Base-by-base conservation (phyloP, 2,113 vertebrate species). In the Xenopus borealis region DNA sequence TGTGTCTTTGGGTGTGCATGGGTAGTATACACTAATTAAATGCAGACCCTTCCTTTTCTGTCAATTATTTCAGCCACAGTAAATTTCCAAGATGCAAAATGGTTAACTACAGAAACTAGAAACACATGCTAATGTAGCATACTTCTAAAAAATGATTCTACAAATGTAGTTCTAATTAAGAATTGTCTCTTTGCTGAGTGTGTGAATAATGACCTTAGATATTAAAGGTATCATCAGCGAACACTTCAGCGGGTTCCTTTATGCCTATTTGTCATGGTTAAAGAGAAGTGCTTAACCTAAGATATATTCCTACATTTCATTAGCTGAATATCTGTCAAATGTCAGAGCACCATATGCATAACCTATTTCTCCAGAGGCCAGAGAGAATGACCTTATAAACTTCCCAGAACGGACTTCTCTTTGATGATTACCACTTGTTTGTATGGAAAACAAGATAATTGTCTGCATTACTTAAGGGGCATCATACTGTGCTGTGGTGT, bases 401-500 rank as follows among this genome's bases (percentile, higher is more conserved):
- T 33, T 33, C 44, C 23, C 20, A n/a, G 58, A 62, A 19, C 23
- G 17, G 10, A 4, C 69, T 19, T 62, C 44, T 20, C 30, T 57
- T 58, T 70, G 69, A 62, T 46, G 57, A 50, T 12, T 30, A 46
- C 20, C 59, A 62, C 62, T 30, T 50, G 59, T 72, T 71, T 46
- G 45, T 71, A 62, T 33, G 40, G n/a, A 72, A 71, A 72, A 72
- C 59, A 72, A 72, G 70, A 62, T 62, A 63, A 63, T 72, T 72
- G 70, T 50, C 17, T 55, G 8, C 16, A 16, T 55, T 55, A n/a
- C 14, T 55, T 55, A 66, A 50, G 11, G 14, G 3, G 12, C 14
- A 50, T 50, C 47, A 50, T 40, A 40, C 47, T 13, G 4, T 50
- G 47, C 12, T 4, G 47, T 50, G 47, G 11, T 50, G 47, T 50